Conservation (phyloP, 2,888 invertebrate species). For the Catocala fraxini region DNA sequence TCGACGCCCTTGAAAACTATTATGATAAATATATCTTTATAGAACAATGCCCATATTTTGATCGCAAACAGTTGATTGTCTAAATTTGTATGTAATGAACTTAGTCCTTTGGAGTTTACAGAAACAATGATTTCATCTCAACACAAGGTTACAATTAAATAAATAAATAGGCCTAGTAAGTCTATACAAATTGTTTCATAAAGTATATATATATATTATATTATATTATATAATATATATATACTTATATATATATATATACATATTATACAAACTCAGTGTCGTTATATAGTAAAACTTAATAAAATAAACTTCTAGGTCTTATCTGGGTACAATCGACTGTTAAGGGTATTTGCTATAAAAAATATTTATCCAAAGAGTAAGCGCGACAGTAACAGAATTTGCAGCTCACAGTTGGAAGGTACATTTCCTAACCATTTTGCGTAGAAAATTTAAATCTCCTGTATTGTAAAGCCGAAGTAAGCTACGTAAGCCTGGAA, state of each 20-base stretch:
- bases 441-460: not conserved
- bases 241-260: no score
- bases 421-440: not conserved
- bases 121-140: constrained; percentile 19
- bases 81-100: no score
- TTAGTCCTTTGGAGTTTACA: no score
- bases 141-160: constrained; percentile 20
- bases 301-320: not conserved
- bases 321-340: not conserved
- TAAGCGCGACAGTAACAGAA: no score
- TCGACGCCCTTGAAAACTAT: no score
- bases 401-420: no score
- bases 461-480: not conserved
- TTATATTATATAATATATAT: no score
- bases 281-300: constrained; percentile 8
- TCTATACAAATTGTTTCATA: constrained; percentile 23
- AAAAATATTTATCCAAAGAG: no score
- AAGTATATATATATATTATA: no score
- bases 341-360: not conserved
- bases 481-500: not conserved
- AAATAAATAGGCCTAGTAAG: constrained; percentile 39
- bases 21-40: no score
- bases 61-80: no score
- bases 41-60: no score
- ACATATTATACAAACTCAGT: constrained; percentile 27